Evolutionary conservation across 1,140 invertebrate genomes (phyloP).

Genomic region (Lerema accius): DNA sequence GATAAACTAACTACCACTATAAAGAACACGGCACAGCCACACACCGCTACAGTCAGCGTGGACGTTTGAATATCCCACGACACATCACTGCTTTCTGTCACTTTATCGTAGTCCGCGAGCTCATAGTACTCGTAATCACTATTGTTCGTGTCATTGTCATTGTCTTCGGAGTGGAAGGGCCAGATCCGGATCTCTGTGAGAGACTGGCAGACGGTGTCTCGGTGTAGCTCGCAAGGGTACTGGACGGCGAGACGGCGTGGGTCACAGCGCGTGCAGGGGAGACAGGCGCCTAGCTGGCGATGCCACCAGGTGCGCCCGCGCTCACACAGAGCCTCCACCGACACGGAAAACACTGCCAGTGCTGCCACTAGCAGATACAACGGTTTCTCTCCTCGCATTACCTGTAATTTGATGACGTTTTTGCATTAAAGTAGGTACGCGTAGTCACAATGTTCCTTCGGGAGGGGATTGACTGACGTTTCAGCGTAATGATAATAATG

Average conservation of each 20-base stretch:
- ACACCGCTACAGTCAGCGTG: conserved; percentile 81
- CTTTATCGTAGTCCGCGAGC: conserved; percentile 68
- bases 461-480: no score
- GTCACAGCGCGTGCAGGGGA: conserved; percentile 85
- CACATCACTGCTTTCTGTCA: conserved; percentile 57
- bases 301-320: conserved; percentile 84
- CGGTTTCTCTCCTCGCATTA: conserved; percentile 73
- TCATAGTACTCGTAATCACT: conserved; percentile 73
- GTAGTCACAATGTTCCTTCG: no score
- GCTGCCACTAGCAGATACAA: conserved; percentile 69
- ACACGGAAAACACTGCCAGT: conserved; percentile 65
- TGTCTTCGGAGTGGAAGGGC: conserved; percentile 73
- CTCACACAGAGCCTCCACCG: conserved; percentile 71
- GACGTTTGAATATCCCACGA: conserved; percentile 84
- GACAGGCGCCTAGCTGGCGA: conserved; percentile 81
- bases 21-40: conserved; percentile 85
- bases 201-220: conserved; percentile 86
- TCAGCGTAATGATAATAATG: no score
- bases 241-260: conserved; percentile 82
- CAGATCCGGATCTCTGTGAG: conserved; percentile 83
- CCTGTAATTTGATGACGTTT: no score
- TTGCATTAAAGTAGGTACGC: no score
- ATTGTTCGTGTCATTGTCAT: conserved; percentile 51
- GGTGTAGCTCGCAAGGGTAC: conserved; percentile 85
- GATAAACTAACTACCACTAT: conserved; percentile 83